These are phyloP conservation scores for Drosophila lowei DNA, from an alignment of 1,140 invertebrate genomes.

Conservation along the genomic window DNA sequence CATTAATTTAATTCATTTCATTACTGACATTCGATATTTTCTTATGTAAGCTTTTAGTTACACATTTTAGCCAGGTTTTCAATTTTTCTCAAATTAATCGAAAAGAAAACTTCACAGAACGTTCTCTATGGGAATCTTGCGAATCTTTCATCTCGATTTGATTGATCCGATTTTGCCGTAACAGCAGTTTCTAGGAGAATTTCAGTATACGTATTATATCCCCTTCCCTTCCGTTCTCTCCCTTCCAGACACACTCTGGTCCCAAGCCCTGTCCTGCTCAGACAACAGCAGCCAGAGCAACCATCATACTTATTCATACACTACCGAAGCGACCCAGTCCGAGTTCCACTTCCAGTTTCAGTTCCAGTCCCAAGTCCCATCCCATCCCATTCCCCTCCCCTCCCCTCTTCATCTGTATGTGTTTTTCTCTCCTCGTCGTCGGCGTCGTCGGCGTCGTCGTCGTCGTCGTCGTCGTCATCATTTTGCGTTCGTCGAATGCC, in stretches of 20 bases:
- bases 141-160: too few relatives aligned
- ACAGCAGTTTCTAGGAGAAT: too few relatives aligned
- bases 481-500: slow-evolving; percentile 79
- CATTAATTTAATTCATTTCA: too few relatives aligned
- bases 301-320: slow-evolving; percentile 26
- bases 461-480: slow-evolving; percentile 53
- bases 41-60: too few relatives aligned
- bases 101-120: too few relatives aligned
- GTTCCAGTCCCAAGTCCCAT: slow-evolving; percentile 46
- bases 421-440: slow-evolving; percentile 8
- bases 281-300: slow-evolving; percentile 15
- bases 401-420: slow-evolving; percentile 9
- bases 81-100: too few relatives aligned
- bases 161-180: too few relatives aligned
- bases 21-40: slow-evolving; percentile 15
- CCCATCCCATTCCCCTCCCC: not conserved
- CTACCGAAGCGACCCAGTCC: slow-evolving; percentile 52
- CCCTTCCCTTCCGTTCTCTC: too few relatives aligned
- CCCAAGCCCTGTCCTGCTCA: slow-evolving; percentile 3
- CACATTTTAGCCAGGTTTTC: too few relatives aligned
- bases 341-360: slow-evolving; percentile 66
- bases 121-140: too few relatives aligned
- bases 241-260: slow-evolving; percentile 13
- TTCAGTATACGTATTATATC: too few relatives aligned
- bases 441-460: slow-evolving; percentile 3